Evolutionary conservation across 2,888 invertebrate species (phyloP).

Genomic region (Micropterix aruncella): DNA sequence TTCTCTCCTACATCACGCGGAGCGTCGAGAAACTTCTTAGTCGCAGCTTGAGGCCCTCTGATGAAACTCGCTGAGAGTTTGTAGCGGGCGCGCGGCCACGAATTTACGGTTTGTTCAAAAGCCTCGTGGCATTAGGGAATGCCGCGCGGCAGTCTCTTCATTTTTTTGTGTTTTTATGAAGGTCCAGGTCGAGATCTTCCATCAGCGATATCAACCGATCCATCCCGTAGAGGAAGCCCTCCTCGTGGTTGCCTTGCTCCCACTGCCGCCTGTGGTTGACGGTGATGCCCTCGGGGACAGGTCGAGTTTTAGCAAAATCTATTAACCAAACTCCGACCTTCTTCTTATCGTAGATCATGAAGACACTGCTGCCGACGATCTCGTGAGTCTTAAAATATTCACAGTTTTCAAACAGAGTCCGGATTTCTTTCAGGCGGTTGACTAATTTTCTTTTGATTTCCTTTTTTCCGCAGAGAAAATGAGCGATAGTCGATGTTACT

Average conservation of each 20-base stretch:
- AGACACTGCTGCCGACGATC: slow-evolving; percentile 86
- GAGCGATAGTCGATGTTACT: slow-evolving; percentile 56
- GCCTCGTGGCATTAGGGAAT: not conserved
- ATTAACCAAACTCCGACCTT: slow-evolving; percentile 92
- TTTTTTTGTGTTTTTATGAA: not conserved
- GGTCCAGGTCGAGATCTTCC: not conserved
- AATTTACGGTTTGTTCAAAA: no score
- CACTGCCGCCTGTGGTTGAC: slow-evolving; percentile 73
- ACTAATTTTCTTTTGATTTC: slow-evolving; percentile 55
- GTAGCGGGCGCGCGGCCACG: no score
- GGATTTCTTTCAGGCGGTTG: slow-evolving; percentile 61
- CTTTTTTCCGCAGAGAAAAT: slow-evolving; percentile 54
- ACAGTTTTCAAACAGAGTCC: slow-evolving; percentile 67
- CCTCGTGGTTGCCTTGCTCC: slow-evolving; percentile 92
- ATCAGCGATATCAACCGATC: slow-evolving; percentile 66
- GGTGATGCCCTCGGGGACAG: slow-evolving; percentile 49
- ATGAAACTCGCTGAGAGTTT: no score
- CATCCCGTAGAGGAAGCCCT: slow-evolving; percentile 85
- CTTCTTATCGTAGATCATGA: slow-evolving; percentile 82
- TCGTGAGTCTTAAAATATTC: slow-evolving; percentile 78
- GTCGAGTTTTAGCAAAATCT: slow-evolving; percentile 89
- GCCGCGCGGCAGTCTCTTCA: not conserved
- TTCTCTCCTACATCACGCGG: no score
- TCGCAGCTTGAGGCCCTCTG: no score
- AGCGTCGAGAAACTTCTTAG: no score